Conservation (phyloP, 2,113 vertebrate species). For the Pseudopipra pipra region DNA sequence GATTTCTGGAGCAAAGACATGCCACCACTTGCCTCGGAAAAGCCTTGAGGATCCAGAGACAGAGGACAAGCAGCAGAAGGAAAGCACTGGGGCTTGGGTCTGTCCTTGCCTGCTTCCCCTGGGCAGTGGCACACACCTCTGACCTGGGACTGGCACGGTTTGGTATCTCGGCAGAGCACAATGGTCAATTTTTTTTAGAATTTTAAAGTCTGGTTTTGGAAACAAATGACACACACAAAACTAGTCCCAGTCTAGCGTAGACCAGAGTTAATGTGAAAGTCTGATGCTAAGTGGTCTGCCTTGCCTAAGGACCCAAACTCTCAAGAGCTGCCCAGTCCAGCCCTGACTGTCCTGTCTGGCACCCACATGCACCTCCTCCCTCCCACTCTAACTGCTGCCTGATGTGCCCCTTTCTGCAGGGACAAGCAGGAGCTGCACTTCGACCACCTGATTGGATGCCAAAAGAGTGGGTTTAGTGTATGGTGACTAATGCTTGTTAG, state of each 20-base stretch:
- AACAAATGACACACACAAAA: not conserved
- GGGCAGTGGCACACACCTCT: not conserved
- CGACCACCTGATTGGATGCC: not conserved
- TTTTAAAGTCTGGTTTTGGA: not conserved
- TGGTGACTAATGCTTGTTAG: not conserved
- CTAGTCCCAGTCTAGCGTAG: rapidly evolving
- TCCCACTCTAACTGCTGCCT: not conserved
- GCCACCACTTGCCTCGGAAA: not conserved
- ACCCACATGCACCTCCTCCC: not conserved
- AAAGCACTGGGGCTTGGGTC: rapidly evolving
- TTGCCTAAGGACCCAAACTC: not conserved
- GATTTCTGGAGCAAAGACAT: not conserved
- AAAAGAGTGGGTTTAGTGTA: not conserved
- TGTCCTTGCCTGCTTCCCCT: not conserved
- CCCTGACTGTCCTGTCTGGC: not conserved
- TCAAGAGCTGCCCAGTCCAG: not conserved
- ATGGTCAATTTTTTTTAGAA: not conserved
- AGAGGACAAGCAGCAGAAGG: not conserved
- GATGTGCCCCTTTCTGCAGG: not conserved
- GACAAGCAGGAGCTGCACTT: not conserved
- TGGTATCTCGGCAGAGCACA: not conserved
- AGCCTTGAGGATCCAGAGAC: not conserved
- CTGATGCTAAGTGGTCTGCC: not conserved
- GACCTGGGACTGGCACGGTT: not conserved
- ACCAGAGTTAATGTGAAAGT: not conserved